phyloP scores from a whole-genome alignment of 2,113 vertebrate genomes.

The Rhea pennata region DNA sequence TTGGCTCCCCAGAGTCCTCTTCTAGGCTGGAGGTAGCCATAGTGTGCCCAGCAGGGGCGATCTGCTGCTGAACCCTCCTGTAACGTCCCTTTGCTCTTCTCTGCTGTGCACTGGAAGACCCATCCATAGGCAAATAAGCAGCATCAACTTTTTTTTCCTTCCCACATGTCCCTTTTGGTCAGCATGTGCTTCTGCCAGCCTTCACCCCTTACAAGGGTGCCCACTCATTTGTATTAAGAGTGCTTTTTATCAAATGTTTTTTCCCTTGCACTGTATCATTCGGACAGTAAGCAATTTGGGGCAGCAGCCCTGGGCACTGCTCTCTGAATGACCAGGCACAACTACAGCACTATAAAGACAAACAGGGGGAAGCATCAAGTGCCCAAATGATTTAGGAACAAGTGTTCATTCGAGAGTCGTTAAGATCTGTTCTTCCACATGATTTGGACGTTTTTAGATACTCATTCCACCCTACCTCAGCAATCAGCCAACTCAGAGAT shows the following conservation, averaged over 20 bases:
- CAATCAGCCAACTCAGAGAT: not conserved
- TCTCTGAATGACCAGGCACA: not conserved
- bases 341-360: not conserved
- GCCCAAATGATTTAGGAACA: not conserved
- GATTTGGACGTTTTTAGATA: conserved; percentile 42
- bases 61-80: not conserved
- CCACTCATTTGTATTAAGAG: not conserved
- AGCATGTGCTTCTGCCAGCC: not conserved
- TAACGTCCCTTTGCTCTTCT: not conserved
- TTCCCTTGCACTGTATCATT: not conserved
- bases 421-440: conserved; percentile 20
- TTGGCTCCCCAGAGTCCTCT: not conserved
- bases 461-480: conserved; percentile 1
- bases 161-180: not conserved
- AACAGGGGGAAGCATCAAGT: not conserved
- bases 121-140: not conserved
- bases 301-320: not conserved
- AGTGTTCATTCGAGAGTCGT: not conserved
- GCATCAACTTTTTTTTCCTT: not conserved
- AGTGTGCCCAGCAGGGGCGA: not conserved
- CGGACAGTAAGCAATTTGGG: not conserved
- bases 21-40: not conserved
- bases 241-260: not conserved
- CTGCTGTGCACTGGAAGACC: not conserved
- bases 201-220: not conserved